These are phyloP conservation scores for Xanthorhoe designata DNA, from an alignment of 2,888 invertebrate genomes.

Conservation along the genomic window DNA sequence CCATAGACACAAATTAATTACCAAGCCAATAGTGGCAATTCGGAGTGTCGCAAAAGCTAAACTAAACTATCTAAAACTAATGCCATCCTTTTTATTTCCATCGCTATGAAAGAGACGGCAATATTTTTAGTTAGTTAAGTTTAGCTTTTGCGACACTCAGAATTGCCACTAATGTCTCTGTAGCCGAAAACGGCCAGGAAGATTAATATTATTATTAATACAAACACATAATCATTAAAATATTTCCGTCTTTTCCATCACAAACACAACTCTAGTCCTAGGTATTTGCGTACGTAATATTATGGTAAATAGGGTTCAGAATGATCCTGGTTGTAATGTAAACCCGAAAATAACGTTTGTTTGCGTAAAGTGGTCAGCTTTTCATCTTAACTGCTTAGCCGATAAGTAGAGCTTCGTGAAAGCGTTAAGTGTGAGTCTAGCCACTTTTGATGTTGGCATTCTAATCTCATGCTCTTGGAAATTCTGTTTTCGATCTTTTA, in stretches of 20 bases:
- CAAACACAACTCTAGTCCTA: conserved; percentile 23
- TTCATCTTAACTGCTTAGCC: conserved; percentile 29
- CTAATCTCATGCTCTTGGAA: background rate
- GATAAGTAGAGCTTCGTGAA: conserved; percentile 9
- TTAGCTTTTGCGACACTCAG: too few relatives aligned
- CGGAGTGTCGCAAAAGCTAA: too few relatives aligned
- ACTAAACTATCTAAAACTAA: too few relatives aligned
- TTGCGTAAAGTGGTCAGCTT: conserved; percentile 31
- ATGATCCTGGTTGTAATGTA: conserved; percentile 47
- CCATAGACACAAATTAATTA: too few relatives aligned
- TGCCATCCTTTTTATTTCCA: too few relatives aligned
- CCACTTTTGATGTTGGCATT: background rate
- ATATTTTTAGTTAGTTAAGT: too few relatives aligned
- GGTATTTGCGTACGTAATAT: conserved; percentile 42
- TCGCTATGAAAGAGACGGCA: too few relatives aligned
- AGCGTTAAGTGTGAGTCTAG: conserved; percentile 1
- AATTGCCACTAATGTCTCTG: too few relatives aligned
- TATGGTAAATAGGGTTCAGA: conserved; percentile 39
- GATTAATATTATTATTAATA: too few relatives aligned
- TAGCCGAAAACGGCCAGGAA: too few relatives aligned
- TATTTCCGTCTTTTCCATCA: conserved; percentile 9
- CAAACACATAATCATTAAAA: too few relatives aligned
- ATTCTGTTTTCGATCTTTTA: background rate
- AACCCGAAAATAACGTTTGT: conserved; percentile 41
- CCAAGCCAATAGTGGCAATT: too few relatives aligned